Evolutionary conservation across 2,797 vertebrate genomes (phyloP), one percentile per base, ranked within the genome.

Genomic region (Acipenser transmontanus): DNA sequence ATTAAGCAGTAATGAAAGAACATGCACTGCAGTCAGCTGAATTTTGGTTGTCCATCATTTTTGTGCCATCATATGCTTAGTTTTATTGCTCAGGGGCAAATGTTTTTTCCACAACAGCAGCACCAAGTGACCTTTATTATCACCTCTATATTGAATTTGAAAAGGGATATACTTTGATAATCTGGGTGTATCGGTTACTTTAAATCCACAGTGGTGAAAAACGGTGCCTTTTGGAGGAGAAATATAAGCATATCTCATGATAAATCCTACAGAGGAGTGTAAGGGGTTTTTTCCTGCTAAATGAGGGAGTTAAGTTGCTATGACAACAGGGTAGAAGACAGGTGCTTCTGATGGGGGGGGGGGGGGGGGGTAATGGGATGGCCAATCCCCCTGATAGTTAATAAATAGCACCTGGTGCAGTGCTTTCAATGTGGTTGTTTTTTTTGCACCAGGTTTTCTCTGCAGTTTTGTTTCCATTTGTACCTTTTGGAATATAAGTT

Each of bases 231-330:
- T 11, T 57, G 12, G 12, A 7, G 12, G 12, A 57, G 54, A 62
- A 57, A 50, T 49, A 9, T 34, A 34, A 34, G 34, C 34, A 34
- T 3, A 34, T 34, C 34, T 4, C 34, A 34, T 34, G 4, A 34
- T 34, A 50, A 70, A 70, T 56, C 61, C 69, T 49, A 17, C 12
- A 62, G n/a, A 20, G 11, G 11, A 48, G 17, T 3, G 61, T 59
- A 66, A 51, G 65, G 70, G 70, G 57, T 9, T 68, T 71, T 64
- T 47, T 64, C 57, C 8, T 50, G 62, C 63, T 64, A 60, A 49
- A 56, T 52, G 13, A 49, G 47, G 49, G 66, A 20, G 6, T 17
- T 61, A 10, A 59, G 69, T 68, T 68, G 62, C 62, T 47, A 62
- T 71, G 66, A 54, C 66, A 61, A 64, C 66, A 34, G 7, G 47